Evolutionary conservation across 2,797 vertebrate genomes (phyloP), one percentile per base, ranked within the genome.

Genomic region (Lutjanus campechanus): DNA sequence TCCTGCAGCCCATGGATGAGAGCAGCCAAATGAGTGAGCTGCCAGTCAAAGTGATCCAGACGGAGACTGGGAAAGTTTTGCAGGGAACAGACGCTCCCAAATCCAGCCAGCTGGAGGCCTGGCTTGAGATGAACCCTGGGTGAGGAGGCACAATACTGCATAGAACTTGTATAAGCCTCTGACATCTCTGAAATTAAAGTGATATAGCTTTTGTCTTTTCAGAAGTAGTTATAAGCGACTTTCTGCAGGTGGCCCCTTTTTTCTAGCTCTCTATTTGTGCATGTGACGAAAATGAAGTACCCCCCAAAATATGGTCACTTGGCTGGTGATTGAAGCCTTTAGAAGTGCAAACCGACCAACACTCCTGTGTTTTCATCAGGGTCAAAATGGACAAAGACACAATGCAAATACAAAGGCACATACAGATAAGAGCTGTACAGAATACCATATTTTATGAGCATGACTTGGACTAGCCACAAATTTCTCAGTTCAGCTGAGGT

Each of bases 21-120:
- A 99, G 97, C 95, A 99, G 98, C 91, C 98, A 99, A 83, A 99
- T 99, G 98, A 99, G 98, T 25, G 98, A 99, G 88, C 97, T 99
- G 78, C 97, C 98, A 20, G 97, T 99, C 88, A 99, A 99, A 94
- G 97, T 99, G 81, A 99, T 98, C 85, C 97, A 99, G 91, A 99
- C 97, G 0, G 97, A 99, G 95, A 99, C 98, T 0, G 98, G 98
- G 53, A 98, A 98, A 87, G 98, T 99, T 81, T 92, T 99, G 8
- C 97, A 98, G 89, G 98, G 98, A 75, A 96, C 97, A 3, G 98
- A 99, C 51, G 98, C 98, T 58, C 98, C 98, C 66, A 99, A 98
- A 92, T 98, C 98, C 86, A 98, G 98, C 94, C 98, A 99, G 79
- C 94, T 99, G 88, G 98, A 99, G 80, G 97, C 98, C 64, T 99